Conservation (phyloP, 2,113 vertebrate genomes). For the Colossoma macropomum region DNA sequence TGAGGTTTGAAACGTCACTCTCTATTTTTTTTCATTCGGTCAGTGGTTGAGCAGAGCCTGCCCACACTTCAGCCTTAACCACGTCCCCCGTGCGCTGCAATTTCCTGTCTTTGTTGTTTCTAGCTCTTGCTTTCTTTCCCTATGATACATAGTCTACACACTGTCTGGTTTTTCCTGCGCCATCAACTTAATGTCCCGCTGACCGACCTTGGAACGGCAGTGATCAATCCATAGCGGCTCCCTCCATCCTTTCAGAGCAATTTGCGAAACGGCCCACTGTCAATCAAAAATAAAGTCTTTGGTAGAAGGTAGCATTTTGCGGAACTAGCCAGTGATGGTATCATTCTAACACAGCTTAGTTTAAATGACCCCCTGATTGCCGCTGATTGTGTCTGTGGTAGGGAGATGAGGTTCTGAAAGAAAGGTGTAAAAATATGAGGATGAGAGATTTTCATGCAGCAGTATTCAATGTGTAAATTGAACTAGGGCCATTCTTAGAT, state of each 20-base stretch:
- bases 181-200: slow-evolving; percentile 59
- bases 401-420: not conserved
- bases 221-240: slow-evolving; percentile 52
- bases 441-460: slow-evolving; percentile 2
- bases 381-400: slow-evolving; percentile 6
- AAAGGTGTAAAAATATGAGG: not conserved
- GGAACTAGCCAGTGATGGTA: slow-evolving; percentile 25
- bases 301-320: slow-evolving; percentile 11
- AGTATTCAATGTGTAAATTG: slow-evolving; percentile 16
- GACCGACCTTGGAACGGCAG: slow-evolving; percentile 48
- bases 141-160: not conserved
- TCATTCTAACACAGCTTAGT: not conserved
- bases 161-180: slow-evolving; percentile 31
- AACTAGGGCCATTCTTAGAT: not conserved
- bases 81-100: slow-evolving; percentile 27
- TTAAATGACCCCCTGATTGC: slow-evolving; percentile 30
- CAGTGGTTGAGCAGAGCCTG: not conserved
- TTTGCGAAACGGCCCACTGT: slow-evolving; percentile 6
- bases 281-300: slow-evolving; percentile 40
- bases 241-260: not conserved
- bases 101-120: slow-evolving; percentile 23
- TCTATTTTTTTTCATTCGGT: not conserved
- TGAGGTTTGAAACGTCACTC: not conserved
- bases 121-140: not conserved
- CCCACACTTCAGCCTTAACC: not conserved